These are phyloP conservation scores for Eupeodes corollae DNA, from an alignment of 1,140 invertebrate genomes.

Conservation along the genomic window DNA sequence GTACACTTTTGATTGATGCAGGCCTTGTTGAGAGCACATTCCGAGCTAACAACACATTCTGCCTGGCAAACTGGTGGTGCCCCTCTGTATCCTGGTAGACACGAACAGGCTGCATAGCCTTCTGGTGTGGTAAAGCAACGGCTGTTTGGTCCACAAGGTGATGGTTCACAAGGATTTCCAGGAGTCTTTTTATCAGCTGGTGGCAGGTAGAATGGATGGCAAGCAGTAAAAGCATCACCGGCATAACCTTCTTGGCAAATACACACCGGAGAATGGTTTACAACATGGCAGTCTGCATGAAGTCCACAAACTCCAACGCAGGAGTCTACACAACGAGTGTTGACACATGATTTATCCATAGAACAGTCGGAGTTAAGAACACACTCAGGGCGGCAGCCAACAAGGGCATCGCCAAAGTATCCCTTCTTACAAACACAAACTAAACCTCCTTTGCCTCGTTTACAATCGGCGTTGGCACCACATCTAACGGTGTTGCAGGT, in stretches of 20 bases:
- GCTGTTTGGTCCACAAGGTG: slow-evolving; percentile 67
- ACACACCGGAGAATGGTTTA: slow-evolving; percentile 69
- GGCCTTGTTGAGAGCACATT: slow-evolving; percentile 62
- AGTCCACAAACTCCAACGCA: slow-evolving; percentile 66
- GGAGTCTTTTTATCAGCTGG: slow-evolving; percentile 16
- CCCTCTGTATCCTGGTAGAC: slow-evolving; percentile 65
- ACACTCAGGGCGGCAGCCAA: slow-evolving; percentile 65
- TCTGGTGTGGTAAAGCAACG: slow-evolving; percentile 58
- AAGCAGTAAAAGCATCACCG: slow-evolving; percentile 69
- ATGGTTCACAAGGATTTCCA: slow-evolving; percentile 53
- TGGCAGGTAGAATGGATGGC: slow-evolving; percentile 39
- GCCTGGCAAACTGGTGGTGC: slow-evolving; percentile 67
- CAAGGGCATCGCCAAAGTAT: slow-evolving; percentile 61
- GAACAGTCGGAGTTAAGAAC: slow-evolving; percentile 66
- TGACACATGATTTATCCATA: slow-evolving; percentile 55
- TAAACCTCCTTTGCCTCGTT: slow-evolving; percentile 44
- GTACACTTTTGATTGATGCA: slow-evolving; percentile 68
- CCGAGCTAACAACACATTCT: slow-evolving; percentile 67
- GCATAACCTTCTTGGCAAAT: slow-evolving; percentile 57
- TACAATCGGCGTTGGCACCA: slow-evolving; percentile 63
- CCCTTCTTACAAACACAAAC: slow-evolving; percentile 53
- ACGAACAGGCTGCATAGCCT: slow-evolving; percentile 66
- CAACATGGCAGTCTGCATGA: slow-evolving; percentile 58
- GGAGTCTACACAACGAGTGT: slow-evolving; percentile 69
- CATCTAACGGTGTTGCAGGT: slow-evolving; percentile 59